A percentile compares a stretch with the other conserved stretches of the same genome.
These are phyloP conservation scores for Ornithoptera alexandrae DNA, from an alignment of 2,888 invertebrate genomes.

Conservation along the genomic window DNA sequence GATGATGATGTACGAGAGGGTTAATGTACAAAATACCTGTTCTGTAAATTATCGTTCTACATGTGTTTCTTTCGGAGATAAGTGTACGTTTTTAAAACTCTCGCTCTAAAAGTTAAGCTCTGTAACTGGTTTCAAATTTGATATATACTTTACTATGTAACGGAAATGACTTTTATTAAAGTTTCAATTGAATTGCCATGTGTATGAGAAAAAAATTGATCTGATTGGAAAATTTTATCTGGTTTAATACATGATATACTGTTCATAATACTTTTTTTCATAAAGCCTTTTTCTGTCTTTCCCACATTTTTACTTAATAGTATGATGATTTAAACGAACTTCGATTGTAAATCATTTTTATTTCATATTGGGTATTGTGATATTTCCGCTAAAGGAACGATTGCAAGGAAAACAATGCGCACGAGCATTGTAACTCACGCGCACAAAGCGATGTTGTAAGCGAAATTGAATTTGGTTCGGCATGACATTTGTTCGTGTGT, in stretches of 20 bases:
- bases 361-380: slow-evolving; percentile 28
- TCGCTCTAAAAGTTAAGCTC: too few species aligned
- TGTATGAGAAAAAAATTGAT: too few species aligned
- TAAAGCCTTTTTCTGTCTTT: background rate
- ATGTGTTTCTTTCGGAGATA: too few species aligned
- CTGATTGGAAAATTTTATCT: background rate
- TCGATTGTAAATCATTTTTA: slow-evolving; percentile 31
- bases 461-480: slow-evolving; percentile 64
- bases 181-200: too few species aligned
- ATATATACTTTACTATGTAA: too few species aligned
- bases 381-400: slow-evolving; percentile 31
- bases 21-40: too few species aligned
- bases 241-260: background rate
- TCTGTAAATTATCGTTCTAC: too few species aligned
- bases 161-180: too few species aligned
- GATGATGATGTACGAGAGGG: too few species aligned
- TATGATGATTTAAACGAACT: slow-evolving; percentile 29
- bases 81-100: too few species aligned
- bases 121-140: too few species aligned
- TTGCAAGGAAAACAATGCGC: slow-evolving; percentile 43
- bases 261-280: background rate
- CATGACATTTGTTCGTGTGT: slow-evolving; percentile 62
- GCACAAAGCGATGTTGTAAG: slow-evolving; percentile 63
- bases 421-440: slow-evolving; percentile 62
- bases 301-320: slow-evolving; percentile 12